Conservation (phyloP, 1,140 invertebrate species). For the Cydia amplana region DNA sequence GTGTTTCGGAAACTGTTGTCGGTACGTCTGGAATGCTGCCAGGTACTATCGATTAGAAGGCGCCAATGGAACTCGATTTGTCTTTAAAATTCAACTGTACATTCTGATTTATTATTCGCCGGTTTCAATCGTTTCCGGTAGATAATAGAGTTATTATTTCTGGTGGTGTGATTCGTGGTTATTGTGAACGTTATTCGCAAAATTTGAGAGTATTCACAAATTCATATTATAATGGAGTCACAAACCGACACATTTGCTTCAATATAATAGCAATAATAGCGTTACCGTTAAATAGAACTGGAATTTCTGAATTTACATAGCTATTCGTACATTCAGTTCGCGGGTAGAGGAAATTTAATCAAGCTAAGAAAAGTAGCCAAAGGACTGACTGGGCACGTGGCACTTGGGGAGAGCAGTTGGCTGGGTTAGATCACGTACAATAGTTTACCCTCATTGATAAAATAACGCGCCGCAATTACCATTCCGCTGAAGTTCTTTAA, state of each 20-base stretch:
- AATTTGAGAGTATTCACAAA: background rate
- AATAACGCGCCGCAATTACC: slow-evolving; percentile 15
- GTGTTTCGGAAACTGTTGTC: slow-evolving; percentile 32
- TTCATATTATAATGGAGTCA: background rate
- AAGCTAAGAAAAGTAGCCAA: slow-evolving; percentile 4
- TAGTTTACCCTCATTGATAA: slow-evolving; percentile 18
- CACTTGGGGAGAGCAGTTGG: slow-evolving; percentile 16
- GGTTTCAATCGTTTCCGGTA: slow-evolving; percentile 11
- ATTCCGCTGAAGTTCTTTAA: slow-evolving; percentile 7
- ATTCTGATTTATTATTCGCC: slow-evolving; percentile 27
- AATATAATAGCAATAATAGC: background rate
- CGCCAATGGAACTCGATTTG: slow-evolving; percentile 29
- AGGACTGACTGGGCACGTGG: slow-evolving; percentile 11
- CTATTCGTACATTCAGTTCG: background rate
- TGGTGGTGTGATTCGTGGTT: slow-evolving; percentile 5
- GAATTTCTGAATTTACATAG: slow-evolving; percentile 12
- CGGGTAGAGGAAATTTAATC: slow-evolving; percentile 9
- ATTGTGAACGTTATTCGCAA: background rate
- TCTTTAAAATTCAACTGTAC: slow-evolving; percentile 28
- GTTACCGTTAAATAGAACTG: background rate
- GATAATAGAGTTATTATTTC: slow-evolving; percentile 16
- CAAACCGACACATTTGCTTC: background rate
- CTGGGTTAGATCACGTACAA: slow-evolving; percentile 12
- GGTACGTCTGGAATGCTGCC: slow-evolving; percentile 17
- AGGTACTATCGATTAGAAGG: slow-evolving; percentile 30